These are phyloP conservation scores for Agrenia bidenticulata DNA, from an alignment of 2,888 invertebrate species.

Conservation along the genomic window DNA sequence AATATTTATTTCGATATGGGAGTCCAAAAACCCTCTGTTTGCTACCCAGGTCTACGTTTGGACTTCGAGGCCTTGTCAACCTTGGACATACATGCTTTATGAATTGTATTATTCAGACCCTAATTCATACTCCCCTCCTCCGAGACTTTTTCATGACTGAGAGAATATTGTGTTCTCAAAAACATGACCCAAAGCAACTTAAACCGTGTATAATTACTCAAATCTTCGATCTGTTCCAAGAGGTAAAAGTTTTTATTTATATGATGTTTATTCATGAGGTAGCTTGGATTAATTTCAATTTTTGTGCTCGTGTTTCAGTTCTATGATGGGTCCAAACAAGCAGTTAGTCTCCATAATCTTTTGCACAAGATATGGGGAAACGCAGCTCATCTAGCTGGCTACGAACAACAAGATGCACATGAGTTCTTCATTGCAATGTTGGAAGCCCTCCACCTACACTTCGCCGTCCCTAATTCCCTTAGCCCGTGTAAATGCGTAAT, in stretches of 20 bases:
- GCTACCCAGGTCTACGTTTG: constrained; percentile 56
- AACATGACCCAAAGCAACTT: constrained; percentile 43
- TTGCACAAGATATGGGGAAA: constrained; percentile 70
- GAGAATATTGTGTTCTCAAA: constrained; percentile 73
- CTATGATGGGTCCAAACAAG: constrained; percentile 85
- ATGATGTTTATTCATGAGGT: not conserved
- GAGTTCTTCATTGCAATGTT: constrained; percentile 97
- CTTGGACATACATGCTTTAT: constrained; percentile 97
- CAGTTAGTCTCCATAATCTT: constrained; percentile 83
- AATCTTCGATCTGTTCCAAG: constrained; percentile 92
- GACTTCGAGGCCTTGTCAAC: constrained; percentile 90
- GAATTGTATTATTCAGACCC: constrained; percentile 94
- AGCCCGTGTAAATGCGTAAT: constrained; percentile 88
- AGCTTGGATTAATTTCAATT: not conserved
- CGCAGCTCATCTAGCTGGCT: constrained; percentile 89
- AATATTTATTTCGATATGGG: constrained; percentile 65
- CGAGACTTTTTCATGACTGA: constrained; percentile 94
- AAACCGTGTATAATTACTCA: constrained; percentile 84
- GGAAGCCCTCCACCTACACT: constrained; percentile 86
- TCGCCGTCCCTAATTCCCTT: constrained; percentile 56
- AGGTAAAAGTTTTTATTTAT: constrained; percentile 58
- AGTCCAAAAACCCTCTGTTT: constrained; percentile 26
- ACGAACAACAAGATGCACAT: constrained; percentile 98
- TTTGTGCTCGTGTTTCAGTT: constrained; percentile 64
- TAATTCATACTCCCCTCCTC: constrained; percentile 91